Evolutionary conservation across 2,888 invertebrate genomes (phyloP), one percentile per base, ranked within the genome.

Genomic region (Andrena camellia): DNA sequence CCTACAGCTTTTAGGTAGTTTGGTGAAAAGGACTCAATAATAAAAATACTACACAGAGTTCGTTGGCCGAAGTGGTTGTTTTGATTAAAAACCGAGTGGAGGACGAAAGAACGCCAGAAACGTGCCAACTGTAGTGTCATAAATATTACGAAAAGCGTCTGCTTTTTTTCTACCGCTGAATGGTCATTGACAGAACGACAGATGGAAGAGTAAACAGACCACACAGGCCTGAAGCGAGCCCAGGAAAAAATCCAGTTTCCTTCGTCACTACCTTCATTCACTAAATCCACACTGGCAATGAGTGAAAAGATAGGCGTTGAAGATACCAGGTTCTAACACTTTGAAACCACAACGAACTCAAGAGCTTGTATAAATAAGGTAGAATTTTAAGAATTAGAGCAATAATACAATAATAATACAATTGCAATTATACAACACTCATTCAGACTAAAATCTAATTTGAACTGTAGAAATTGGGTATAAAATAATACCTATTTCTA

Each of bases 111-210:
- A 35, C 48, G 64, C 13, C 10, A 10, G 48, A 48, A 74, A 35
- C 26, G 26, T 70, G 31, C 0, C 17, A 48, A 64, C 50, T 66
- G 10, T n/a, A n/a, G 31, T 0, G 4, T 17, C 48, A 48, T 52
- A 62, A 62, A 31, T 54, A 54, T 71, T 66, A 42, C 60, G 31
- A 48, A 26, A 66, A 63, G 54, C 31, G 4, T 10, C 42, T 71
- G 20, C 5, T 57, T 77, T 73, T 69, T 59, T 68, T 73, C 35
- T 6, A 10, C 17, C 52, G n/a, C 2, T 50, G 29, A 63, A 52
- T 66, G 78, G 78, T 23, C 81, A 73, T 69, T 67, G 78, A 70
- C 81, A 50, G 73, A 23, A 66, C n/a, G 50, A 59, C 78, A 73
- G 72, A 69, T 29, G 31, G 6, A 5, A 63, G 29, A 57, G 72